Evolutionary conservation across 2,797 vertebrate species (phyloP).

Genomic region (Tachyglossus aculeatus): DNA sequence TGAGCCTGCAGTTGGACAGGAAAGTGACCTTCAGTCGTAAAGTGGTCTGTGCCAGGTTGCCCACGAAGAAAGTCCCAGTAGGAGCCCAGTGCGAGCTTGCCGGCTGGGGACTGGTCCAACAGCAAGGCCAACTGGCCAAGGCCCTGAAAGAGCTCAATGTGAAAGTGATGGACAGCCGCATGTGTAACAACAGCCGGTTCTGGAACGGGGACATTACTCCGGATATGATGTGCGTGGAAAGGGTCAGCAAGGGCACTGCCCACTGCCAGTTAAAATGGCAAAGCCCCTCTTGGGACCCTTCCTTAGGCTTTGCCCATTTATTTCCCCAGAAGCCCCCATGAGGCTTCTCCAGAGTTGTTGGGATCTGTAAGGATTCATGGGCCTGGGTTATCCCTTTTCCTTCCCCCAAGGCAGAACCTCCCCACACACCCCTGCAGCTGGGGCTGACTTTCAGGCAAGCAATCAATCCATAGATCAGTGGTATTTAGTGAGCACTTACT

Average conservation of each 20-base stretch:
- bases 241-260: rapidly evolving
- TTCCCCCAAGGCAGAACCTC: no score
- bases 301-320: no score
- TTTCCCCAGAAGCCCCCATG: no score
- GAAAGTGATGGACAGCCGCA: background rate
- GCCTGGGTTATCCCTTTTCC: no score
- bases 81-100: constrained; percentile 24
- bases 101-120: background rate
- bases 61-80: no score
- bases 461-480: no score
- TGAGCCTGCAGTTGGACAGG: constrained; percentile 9
- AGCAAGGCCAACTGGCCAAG: rapidly evolving
- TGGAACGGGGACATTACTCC: rapidly evolving
- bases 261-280: constrained; percentile 44
- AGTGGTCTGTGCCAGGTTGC: no score
- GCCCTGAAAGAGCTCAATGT: constrained; percentile 44
- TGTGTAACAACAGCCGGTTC: constrained; percentile 57
- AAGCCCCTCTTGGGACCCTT: background rate
- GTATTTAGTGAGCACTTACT: no score
- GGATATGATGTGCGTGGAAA: constrained; percentile 41
- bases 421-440: no score
- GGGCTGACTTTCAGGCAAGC: no score
- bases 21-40: background rate
- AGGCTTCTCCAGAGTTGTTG: no score
- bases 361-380: no score